phyloP scores from a whole-genome alignment of 2,113 vertebrate genomes.

The Sporophila hypoxantha region DNA sequence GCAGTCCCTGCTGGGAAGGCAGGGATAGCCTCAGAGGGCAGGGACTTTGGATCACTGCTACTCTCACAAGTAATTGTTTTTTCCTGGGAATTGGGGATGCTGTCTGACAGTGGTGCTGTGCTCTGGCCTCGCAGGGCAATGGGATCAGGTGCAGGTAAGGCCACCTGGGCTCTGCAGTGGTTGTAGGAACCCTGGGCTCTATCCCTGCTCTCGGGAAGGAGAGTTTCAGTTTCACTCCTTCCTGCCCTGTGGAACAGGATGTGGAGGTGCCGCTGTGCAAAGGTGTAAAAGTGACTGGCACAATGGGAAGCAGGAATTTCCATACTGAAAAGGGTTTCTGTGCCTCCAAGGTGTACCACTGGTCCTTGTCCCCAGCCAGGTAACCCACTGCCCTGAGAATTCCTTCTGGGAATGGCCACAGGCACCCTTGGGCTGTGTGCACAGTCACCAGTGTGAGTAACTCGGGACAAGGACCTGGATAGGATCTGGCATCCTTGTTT shows the following conservation, averaged over 20 bases:
- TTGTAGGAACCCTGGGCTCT: background rate
- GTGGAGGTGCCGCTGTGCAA: rapidly evolving
- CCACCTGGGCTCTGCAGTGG: rapidly evolving
- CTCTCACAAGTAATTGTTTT: background rate
- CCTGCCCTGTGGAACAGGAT: background rate
- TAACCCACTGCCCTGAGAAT: background rate
- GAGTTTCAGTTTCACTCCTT: rapidly evolving
- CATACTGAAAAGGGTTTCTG: rapidly evolving
- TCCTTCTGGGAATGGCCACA: background rate
- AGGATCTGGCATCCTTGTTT: background rate
- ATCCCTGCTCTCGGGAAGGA: background rate
- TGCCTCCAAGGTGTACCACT: background rate
- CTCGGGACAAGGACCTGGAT: rapidly evolving
- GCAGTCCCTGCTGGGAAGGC: background rate
- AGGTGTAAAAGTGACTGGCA: background rate
- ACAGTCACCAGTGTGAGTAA: rapidly evolving
- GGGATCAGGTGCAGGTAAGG: background rate
- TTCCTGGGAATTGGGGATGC: rapidly evolving
- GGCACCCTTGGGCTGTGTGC: background rate
- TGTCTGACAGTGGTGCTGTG: background rate
- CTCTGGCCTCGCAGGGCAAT: background rate
- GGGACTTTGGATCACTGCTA: rapidly evolving
- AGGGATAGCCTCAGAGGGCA: background rate
- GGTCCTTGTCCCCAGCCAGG: background rate
- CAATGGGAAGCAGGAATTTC: background rate